Conservation (phyloP, 2,797 vertebrate species). For the Sebastiscus tertius region DNA sequence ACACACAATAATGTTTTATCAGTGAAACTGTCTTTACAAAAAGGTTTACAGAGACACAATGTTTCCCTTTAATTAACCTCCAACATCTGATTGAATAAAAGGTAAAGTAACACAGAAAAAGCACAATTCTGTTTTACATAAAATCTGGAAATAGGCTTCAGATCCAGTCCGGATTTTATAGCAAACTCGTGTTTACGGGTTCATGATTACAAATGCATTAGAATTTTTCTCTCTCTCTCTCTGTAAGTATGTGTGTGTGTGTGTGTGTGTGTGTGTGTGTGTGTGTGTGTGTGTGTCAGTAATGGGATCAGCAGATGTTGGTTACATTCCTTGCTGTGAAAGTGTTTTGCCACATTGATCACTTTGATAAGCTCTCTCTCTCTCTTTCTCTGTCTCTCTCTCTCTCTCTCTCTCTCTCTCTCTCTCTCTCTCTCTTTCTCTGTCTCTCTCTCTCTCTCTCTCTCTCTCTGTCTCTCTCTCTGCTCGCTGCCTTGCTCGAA, state of each 20-base stretch:
- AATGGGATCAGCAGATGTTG: conserved; percentile 78
- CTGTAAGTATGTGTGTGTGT: conserved; percentile 2
- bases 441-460: conserved; percentile 15
- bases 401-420: conserved; percentile 21
- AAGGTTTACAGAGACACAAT: not conserved
- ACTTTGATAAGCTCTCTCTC: conserved; percentile 55
- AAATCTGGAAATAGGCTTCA: not conserved
- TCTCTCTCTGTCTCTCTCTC: not conserved
- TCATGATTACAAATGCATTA: not conserved
- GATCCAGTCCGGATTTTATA: not conserved
- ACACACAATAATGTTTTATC: not conserved
- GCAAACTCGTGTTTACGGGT: not conserved
- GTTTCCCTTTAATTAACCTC: not conserved
- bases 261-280: conserved; percentile 29
- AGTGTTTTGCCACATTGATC: conserved; percentile 30
- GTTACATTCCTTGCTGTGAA: conserved; percentile 63
- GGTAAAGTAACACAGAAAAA: not conserved
- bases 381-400: conserved; percentile 23
- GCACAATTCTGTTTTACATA: not conserved
- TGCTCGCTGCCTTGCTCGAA: conserved; percentile 28
- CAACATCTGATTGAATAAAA: not conserved
- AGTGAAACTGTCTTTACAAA: not conserved
- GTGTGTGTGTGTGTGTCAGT: conserved; percentile 43
- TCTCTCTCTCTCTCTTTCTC: conserved; percentile 10
- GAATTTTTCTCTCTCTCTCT: not conserved